A percentile compares a stretch with the other conserved stretches of the same genome.
Evolutionary conservation across 2,797 vertebrate species (phyloP).

Genomic region (Phrynocephalus vlangalii): DNA sequence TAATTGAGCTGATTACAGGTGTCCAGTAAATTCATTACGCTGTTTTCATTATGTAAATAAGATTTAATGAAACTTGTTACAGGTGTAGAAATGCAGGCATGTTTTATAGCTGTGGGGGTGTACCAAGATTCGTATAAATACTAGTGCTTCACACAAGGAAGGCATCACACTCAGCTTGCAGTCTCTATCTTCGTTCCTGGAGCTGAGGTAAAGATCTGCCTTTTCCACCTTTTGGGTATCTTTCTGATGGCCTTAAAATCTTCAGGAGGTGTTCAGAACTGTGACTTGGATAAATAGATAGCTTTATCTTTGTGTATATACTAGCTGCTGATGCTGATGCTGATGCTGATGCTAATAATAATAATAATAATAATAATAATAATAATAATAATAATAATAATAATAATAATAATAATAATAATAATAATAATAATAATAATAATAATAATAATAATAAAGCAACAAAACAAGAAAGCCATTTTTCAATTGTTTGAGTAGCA

Average conservation of each 20-base stretch:
- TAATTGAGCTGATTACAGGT: background rate
- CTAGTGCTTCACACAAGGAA: background rate
- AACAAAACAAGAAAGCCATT: background rate
- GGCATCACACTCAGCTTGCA: background rate
- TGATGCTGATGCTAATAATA: too few species aligned
- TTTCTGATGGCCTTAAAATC: background rate
- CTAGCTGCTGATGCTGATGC: background rate
- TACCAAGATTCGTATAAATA: conserved; percentile 11
- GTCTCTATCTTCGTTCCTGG: background rate
- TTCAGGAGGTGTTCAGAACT: background rate
- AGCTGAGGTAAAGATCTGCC: conserved; percentile 15
- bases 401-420: too few species aligned
- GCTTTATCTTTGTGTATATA: background rate
- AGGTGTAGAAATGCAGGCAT: conserved; percentile 10
- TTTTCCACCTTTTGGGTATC: background rate
- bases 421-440: too few species aligned
- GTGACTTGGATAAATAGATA: background rate
- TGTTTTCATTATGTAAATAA: conserved; percentile 32
- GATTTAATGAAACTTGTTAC: conserved; percentile 9
- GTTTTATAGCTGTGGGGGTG: background rate
- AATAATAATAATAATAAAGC: too few species aligned
- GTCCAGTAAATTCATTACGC: conserved; percentile 2
- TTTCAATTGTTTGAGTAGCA: background rate
- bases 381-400: too few species aligned
- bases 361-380: too few species aligned